Base-by-base conservation (phyloP, 1,140 invertebrate genomes). In the Armadillidium nasatum region DNA sequence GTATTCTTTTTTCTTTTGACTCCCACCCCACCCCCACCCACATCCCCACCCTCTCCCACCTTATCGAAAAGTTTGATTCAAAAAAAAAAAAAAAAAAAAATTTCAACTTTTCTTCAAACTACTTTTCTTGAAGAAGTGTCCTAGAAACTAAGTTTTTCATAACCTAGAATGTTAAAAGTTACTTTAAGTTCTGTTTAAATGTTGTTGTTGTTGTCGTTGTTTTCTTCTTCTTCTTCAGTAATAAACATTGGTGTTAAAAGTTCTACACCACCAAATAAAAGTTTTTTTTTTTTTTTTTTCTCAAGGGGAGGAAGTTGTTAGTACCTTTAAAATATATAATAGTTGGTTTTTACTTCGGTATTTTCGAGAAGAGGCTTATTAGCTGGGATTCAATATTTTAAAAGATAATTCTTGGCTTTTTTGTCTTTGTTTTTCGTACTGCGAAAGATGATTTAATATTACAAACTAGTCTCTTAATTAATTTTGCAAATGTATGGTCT, bases 161-260 rank as follows among this genome's bases (percentile, higher is more conserved):
- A 60, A 60, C 50, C 50, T 60, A 60, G 11, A 60, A 60, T 60
- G 50, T 60, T 60, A 60, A 60, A 60, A 60, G 50, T 60, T 60
- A 60, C 11, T 60, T 60, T 15, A 60, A 60, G 50, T 60, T 60
- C 7, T 60, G 50, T 60, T 60, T 60, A 60, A 60, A 60, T 60
- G 19, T 60, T 60, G 50, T 60, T 60, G 2, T 33, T 33, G 33
- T 33, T 33, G 33, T 33, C 7, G 1, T 60, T 60, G 50, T 60
- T 60, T 60, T 60, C 19, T 60, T 60, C 19, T 13, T 60, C 50
- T 60, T 15, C 50, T n/a, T n/a, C n/a, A n/a, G 11, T 1, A 2
- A 60, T 15, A 15, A 60, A 15, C 50, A 60, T 60, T 60, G 50
- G 19, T 60, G 50, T 33, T 33, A 33, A 33, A 60, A 60, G 50